Conservation (phyloP, 2,888 invertebrate species). For the Polyploca ridens region DNA sequence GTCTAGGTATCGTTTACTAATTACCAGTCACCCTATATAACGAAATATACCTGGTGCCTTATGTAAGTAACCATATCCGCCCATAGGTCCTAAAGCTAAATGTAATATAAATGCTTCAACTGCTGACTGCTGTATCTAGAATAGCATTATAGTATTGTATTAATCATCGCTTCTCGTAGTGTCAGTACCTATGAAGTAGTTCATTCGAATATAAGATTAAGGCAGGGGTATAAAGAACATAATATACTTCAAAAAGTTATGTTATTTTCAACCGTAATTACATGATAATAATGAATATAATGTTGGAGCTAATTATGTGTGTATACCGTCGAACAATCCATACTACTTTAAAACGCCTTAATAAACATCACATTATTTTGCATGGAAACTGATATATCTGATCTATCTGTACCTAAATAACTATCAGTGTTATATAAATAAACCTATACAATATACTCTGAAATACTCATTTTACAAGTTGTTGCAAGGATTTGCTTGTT, state of each 20-base stretch:
- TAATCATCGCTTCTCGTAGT: not conserved
- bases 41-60: slow-evolving; percentile 68
- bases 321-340: not conserved
- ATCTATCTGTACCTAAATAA: slow-evolving; percentile 9
- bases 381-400: slow-evolving; percentile 28
- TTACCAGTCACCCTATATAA: no score
- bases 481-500: slow-evolving; percentile 6
- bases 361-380: slow-evolving; percentile 21
- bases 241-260: not conserved
- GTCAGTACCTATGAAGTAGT: not conserved
- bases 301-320: not conserved
- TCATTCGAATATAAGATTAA: not conserved
- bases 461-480: slow-evolving; percentile 49
- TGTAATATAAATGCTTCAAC: slow-evolving; percentile 23
- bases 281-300: no score
- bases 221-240: not conserved
- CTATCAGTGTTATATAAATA: slow-evolving; percentile 13
- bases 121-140: not conserved
- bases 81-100: slow-evolving; percentile 49
- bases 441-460: slow-evolving; percentile 15
- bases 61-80: slow-evolving; percentile 72
- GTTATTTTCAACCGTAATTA: no score
- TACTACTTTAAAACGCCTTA: not conserved
- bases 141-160: not conserved
- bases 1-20: no score